phyloP scores from a whole-genome alignment of 2,888 invertebrate genomes.

The Girardia tigrina region DNA sequence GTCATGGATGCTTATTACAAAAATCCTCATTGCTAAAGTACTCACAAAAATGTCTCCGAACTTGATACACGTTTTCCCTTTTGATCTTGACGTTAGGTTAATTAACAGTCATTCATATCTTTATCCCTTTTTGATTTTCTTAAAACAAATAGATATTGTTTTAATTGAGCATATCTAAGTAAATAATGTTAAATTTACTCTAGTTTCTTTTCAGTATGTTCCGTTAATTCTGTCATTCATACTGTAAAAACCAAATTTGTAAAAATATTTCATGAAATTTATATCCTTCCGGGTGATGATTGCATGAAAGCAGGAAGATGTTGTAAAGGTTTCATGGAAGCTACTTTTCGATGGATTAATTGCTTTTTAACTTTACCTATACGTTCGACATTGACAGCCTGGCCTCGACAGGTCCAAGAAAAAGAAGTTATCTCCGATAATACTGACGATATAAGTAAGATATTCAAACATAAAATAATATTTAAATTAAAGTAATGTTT shows the following conservation, averaged over 20 bases:
- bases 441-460: background rate
- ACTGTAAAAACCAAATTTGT: background rate
- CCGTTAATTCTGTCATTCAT: background rate
- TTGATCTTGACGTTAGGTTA: too few species aligned
- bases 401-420: background rate
- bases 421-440: background rate
- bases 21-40: too few species aligned
- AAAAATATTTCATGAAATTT: background rate
- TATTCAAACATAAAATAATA: too few species aligned
- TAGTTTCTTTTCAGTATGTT: background rate
- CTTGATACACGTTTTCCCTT: too few species aligned
- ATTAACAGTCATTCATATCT: too few species aligned
- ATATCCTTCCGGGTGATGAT: conserved; percentile 5
- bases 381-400: background rate
- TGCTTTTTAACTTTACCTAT: background rate
- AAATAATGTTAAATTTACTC: too few species aligned
- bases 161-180: too few species aligned
- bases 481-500: too few species aligned
- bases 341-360: background rate
- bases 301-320: conserved; percentile 9
- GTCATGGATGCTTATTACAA: too few species aligned
- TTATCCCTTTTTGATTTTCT: too few species aligned
- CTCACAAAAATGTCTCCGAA: too few species aligned
- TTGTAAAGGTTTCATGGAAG: background rate
- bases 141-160: too few species aligned